Percentiles rank a stretch among this genome's conserved stretches.
Evolutionary conservation across 2,113 vertebrate species (phyloP).

Genomic region (Phasianus colchicus): DNA sequence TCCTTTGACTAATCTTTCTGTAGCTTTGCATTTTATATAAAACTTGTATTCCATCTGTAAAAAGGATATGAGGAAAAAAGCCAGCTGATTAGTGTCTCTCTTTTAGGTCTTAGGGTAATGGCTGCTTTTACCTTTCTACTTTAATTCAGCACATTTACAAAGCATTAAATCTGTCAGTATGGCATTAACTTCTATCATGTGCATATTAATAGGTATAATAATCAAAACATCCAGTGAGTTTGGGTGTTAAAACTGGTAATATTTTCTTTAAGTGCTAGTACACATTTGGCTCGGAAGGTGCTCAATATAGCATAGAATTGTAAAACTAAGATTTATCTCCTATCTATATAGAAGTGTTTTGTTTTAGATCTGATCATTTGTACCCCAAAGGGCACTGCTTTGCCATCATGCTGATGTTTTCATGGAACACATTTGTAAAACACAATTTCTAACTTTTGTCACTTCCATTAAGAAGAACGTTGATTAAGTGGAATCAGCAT

Average conservation of each 20-base stretch:
- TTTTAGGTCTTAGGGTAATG: slow-evolving; percentile 63
- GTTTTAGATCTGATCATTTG: slow-evolving; percentile 34
- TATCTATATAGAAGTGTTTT: not conserved
- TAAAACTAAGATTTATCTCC: slow-evolving; percentile 42
- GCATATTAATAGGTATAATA: slow-evolving; percentile 74
- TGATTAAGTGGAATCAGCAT: slow-evolving; percentile 45
- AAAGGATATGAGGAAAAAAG: slow-evolving; percentile 31
- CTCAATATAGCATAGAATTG: slow-evolving; percentile 2
- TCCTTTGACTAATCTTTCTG: slow-evolving; percentile 49
- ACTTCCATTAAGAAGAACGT: slow-evolving; percentile 41
- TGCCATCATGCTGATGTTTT: slow-evolving; percentile 41
- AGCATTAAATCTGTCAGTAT: slow-evolving; percentile 72
- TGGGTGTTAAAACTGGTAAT: slow-evolving; percentile 68
- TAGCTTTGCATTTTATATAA: slow-evolving; percentile 35
- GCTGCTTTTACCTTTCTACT: slow-evolving; percentile 72
- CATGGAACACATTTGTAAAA: slow-evolving; percentile 19
- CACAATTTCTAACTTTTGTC: slow-evolving; percentile 27
- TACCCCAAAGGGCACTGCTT: slow-evolving; percentile 42
- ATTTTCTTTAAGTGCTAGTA: slow-evolving; percentile 71
- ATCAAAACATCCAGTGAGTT: slow-evolving; percentile 57
- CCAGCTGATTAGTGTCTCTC: slow-evolving; percentile 51
- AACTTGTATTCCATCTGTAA: slow-evolving; percentile 36
- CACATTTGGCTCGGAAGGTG: slow-evolving; percentile 45
- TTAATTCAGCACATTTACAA: slow-evolving; percentile 75
- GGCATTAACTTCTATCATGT: slow-evolving; percentile 69